Percentiles rank a stretch among this genome's conserved stretches.
phyloP scores from a whole-genome alignment of 2,797 vertebrate species.

The Pempheris klunzingeri region DNA sequence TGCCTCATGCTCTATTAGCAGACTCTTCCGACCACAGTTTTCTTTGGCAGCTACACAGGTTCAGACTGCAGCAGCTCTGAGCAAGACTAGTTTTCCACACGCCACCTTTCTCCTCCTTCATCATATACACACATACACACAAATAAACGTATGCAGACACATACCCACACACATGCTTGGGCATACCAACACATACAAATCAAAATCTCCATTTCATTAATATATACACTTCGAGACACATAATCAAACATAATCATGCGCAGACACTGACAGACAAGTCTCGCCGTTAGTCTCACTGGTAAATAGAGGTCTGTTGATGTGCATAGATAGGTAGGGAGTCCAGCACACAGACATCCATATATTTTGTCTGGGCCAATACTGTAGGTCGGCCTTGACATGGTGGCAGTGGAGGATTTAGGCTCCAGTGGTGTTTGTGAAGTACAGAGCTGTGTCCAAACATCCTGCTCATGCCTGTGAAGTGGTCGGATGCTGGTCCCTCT shows the following conservation, averaged over 20 bases:
- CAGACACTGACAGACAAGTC: conserved; percentile 79
- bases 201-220: conserved; percentile 72
- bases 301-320: conserved; percentile 78
- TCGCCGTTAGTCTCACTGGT: conserved; percentile 66
- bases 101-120: conserved; percentile 77
- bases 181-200: conserved; percentile 69
- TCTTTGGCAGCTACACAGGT: conserved; percentile 86
- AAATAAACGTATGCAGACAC: conserved; percentile 71
- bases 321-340: conserved; percentile 64
- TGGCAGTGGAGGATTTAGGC: conserved; percentile 76
- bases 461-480: conserved; percentile 83
- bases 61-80: conserved; percentile 80
- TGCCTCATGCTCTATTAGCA: conserved; percentile 92
- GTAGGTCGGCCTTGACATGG: conserved; percentile 73
- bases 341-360: conserved; percentile 75
- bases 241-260: conserved; percentile 78
- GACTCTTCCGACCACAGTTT: conserved; percentile 92
- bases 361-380: conserved; percentile 79
- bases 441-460: conserved; percentile 83
- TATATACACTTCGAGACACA: conserved; percentile 73
- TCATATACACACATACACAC: conserved; percentile 71
- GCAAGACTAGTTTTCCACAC: conserved; percentile 86
- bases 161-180: conserved; percentile 50
- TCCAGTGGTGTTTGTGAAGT: conserved; percentile 83
- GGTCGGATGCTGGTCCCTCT: conserved; percentile 76